These are phyloP conservation scores for Vidua macroura DNA, from an alignment of 2,113 vertebrate species.

Conservation along the genomic window DNA sequence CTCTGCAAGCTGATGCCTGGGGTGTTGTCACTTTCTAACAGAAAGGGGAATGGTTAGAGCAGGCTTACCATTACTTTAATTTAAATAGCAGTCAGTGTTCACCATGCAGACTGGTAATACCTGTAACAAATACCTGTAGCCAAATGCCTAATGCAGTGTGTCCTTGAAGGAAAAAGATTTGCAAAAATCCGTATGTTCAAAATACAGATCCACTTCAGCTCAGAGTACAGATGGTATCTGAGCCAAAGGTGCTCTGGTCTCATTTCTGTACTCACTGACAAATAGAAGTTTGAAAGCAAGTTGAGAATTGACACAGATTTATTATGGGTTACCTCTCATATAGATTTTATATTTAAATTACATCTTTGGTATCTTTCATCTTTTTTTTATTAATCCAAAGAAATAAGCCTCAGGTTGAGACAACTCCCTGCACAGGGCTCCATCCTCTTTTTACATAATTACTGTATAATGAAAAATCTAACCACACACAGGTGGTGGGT, in stretches of 20 bases:
- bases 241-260: not conserved
- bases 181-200: not conserved
- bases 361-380: not conserved
- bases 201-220: not conserved
- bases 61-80: not conserved
- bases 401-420: not conserved
- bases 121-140: not conserved
- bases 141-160: not conserved
- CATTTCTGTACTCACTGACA: not conserved
- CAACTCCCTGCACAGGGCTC: not conserved
- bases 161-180: not conserved
- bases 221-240: not conserved
- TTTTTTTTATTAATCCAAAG: not conserved
- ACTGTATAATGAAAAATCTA: not conserved
- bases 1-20: not conserved
- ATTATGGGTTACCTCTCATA: not conserved
- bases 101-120: not conserved
- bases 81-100: not conserved
- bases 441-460: not conserved
- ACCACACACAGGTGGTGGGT: not conserved
- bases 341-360: not conserved
- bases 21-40: not conserved
- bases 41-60: not conserved
- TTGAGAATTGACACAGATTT: not conserved
- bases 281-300: not conserved